Evolutionary conservation across 2,888 invertebrate species (phyloP).

Genomic region (Melanchra persicariae): DNA sequence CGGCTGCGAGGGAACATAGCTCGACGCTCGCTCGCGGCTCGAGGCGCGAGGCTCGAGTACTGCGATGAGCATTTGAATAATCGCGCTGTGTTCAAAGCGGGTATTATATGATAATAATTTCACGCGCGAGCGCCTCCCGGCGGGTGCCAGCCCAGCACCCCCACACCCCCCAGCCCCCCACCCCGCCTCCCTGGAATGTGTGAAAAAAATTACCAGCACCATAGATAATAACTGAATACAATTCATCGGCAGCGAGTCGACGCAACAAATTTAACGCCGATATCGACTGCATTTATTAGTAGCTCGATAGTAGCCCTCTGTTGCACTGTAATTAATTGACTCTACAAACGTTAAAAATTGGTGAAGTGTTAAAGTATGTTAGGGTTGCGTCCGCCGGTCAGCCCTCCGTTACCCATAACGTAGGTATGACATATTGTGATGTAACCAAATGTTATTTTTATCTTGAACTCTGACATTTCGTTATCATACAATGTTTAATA

Average conservation of each 20-base stretch:
- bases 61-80: slow-evolving; percentile 88
- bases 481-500: slow-evolving; percentile 56
- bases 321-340: slow-evolving; percentile 84
- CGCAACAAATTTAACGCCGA: slow-evolving; percentile 74
- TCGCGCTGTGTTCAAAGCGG: slow-evolving; percentile 84
- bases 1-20: slow-evolving; percentile 59
- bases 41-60: slow-evolving; percentile 71
- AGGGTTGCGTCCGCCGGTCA: slow-evolving; percentile 66
- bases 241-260: slow-evolving; percentile 64
- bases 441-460: slow-evolving; percentile 63
- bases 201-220: slow-evolving; percentile 81
- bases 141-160: slow-evolving; percentile 70
- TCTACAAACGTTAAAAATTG: slow-evolving; percentile 83
- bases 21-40: slow-evolving; percentile 58
- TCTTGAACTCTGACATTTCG: slow-evolving; percentile 60
- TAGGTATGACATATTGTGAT: slow-evolving; percentile 64
- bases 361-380: slow-evolving; percentile 79
- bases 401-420: slow-evolving; percentile 47
- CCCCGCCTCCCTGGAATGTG: slow-evolving; percentile 82
- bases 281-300: slow-evolving; percentile 74
- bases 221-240: slow-evolving; percentile 69
- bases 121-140: slow-evolving; percentile 85
- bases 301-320: slow-evolving; percentile 65
- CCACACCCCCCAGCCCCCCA: slow-evolving; percentile 67
- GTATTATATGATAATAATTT: slow-evolving; percentile 91